Percentiles rank a stretch among this genome's conserved stretches.
Evolutionary conservation across 2,888 invertebrate species (phyloP).

Genomic region (Tenthredo distinguenda): DNA sequence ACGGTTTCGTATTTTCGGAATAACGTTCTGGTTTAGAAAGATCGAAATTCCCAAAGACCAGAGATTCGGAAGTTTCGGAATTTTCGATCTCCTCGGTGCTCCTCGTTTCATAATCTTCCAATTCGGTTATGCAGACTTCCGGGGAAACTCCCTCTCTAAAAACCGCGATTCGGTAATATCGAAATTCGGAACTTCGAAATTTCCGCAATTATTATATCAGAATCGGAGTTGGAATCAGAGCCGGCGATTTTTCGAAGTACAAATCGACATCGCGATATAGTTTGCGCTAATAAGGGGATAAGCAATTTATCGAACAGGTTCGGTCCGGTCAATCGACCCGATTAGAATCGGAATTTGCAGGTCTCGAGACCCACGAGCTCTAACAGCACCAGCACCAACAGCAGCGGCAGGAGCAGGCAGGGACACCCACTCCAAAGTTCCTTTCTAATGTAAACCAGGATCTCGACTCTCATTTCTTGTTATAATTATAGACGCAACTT

Average conservation of each 20-base stretch:
- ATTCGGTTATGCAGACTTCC: too few relatives aligned
- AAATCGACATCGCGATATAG: neutral
- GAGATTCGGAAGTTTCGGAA: too few relatives aligned
- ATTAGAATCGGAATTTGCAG: conserved; percentile 48
- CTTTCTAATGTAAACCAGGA: conserved; percentile 54
- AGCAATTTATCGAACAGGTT: conserved; percentile 23
- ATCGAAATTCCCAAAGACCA: too few relatives aligned
- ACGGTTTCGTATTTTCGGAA: neutral
- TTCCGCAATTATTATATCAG: too few relatives aligned
- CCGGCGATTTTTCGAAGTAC: neutral
- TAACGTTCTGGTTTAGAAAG: too few relatives aligned
- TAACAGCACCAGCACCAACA: neutral
- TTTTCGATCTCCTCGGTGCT: too few relatives aligned
- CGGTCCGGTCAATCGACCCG: conserved; percentile 27
- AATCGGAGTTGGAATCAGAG: neutral
- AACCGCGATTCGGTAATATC: too few relatives aligned
- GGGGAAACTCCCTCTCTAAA: too few relatives aligned
- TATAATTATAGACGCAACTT: conserved; percentile 24
- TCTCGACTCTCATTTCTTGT: conserved; percentile 42
- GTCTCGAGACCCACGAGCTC: conserved; percentile 5
- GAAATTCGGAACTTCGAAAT: too few relatives aligned
- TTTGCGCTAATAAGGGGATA: conserved; percentile 10
- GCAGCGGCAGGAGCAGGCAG: conserved; percentile 43
- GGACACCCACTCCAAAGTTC: conserved; percentile 54
- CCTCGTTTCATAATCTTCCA: neutral